phyloP scores from a whole-genome alignment of 1,140 invertebrate species.

The Drosophila lowei region DNA sequence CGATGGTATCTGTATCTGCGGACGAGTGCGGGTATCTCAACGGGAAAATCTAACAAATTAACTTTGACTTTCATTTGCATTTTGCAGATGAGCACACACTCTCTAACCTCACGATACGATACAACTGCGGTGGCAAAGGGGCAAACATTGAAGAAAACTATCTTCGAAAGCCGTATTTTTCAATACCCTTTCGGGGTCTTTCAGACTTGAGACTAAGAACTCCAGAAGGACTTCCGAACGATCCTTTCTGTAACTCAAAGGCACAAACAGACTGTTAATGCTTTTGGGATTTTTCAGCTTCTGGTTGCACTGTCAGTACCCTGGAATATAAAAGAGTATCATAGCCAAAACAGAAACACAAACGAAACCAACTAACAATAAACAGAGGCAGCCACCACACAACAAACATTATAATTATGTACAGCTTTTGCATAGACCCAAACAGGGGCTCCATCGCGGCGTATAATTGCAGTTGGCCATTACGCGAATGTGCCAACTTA shows the following conservation, averaged over 20 bases:
- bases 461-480: constrained; percentile 67
- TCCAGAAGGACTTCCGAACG: too few species aligned
- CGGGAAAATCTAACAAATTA: constrained; percentile 78
- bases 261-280: too few species aligned
- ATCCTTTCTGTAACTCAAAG: too few species aligned
- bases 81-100: constrained; percentile 59
- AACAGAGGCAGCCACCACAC: constrained; percentile 39
- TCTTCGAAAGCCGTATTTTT: too few species aligned
- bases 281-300: too few species aligned
- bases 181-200: too few species aligned
- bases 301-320: too few species aligned
- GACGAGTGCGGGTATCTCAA: constrained; percentile 31
- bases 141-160: constrained; percentile 24
- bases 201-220: too few species aligned
- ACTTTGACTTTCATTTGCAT: constrained; percentile 80
- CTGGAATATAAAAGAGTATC: constrained; percentile 18
- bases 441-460: constrained; percentile 10
- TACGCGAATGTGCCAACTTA: constrained; percentile 77
- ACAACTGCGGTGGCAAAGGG: constrained; percentile 15
- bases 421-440: constrained; percentile 53
- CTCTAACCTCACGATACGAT: constrained; percentile 19
- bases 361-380: constrained; percentile 39
- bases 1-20: constrained; percentile 12
- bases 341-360: constrained; percentile 43
- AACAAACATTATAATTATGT: constrained; percentile 48